Conservation (phyloP, 2,888 invertebrate species). For the Meteorus colon region DNA sequence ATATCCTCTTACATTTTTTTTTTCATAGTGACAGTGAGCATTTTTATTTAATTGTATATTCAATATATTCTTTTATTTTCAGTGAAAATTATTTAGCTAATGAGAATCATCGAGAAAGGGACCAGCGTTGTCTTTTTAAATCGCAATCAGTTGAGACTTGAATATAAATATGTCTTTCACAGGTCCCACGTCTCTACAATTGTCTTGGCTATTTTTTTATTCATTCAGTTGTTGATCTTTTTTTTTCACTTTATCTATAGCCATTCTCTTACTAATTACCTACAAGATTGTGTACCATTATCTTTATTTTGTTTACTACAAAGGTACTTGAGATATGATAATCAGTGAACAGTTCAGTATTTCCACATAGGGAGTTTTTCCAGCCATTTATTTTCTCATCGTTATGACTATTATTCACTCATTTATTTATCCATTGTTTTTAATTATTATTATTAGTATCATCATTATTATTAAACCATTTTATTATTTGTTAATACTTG, state of each 20-base stretch:
- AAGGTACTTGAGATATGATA: conserved; percentile 48
- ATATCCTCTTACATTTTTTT: background rate
- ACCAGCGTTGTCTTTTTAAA: conserved; percentile 27
- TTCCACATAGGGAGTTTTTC: background rate
- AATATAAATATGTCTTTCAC: background rate
- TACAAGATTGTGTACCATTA: conserved; percentile 26
- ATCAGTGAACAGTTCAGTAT: conserved; percentile 40
- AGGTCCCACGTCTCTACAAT: background rate
- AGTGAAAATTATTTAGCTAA: background rate
- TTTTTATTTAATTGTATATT: background rate
- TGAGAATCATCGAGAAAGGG: conserved; percentile 29
- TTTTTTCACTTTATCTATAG: background rate
- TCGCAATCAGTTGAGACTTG: background rate
- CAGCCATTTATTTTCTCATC: background rate
- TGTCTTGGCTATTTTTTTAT: background rate
- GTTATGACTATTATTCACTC: no score
- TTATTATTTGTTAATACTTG: background rate
- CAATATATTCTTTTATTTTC: background rate
- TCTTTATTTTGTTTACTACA: conserved; percentile 19
- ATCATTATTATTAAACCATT: background rate
- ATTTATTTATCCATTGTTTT: no score
- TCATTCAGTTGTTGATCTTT: background rate
- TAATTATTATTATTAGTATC: no score
- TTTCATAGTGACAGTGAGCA: background rate
- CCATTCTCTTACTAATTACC: background rate